Percentiles rank a stretch among this genome's conserved stretches.
Evolutionary conservation across 1,140 invertebrate species (phyloP).

Genomic region (Mizuhopecten yessoensis): DNA sequence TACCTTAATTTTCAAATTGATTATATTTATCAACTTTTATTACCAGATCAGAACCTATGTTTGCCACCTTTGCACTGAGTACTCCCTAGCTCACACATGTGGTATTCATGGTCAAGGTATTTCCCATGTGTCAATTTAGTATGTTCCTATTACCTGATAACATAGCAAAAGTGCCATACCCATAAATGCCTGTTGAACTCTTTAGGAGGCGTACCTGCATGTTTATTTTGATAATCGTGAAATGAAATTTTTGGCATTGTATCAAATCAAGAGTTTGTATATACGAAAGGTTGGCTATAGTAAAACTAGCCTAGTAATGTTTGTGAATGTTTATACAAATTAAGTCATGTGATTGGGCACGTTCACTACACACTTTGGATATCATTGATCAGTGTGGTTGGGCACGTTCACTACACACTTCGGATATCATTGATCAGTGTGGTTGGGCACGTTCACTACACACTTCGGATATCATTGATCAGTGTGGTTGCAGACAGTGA

Average conservation of each 20-base stretch:
- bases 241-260: constrained; percentile 1
- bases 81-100: neutral
- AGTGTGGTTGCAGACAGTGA: neutral
- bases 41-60: no score
- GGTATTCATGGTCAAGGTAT: neutral
- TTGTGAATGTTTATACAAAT: neutral
- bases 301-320: neutral
- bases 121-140: neutral
- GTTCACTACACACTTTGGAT: neutral
- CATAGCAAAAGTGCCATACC: neutral
- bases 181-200: constrained; percentile 1
- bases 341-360: neutral
- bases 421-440: neutral
- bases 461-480: neutral
- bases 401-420: neutral
- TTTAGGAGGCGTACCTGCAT: neutral
- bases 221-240: constrained; percentile 21
- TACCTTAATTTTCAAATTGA: no score
- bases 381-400: neutral
- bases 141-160: neutral
- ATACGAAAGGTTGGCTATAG: neutral
- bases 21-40: no score
- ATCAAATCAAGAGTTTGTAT: neutral
- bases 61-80: neutral
- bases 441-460: neutral